A percentile compares a stretch with the other conserved stretches of the same genome.
These are phyloP conservation scores for Marronus borbonicus DNA, from an alignment of 2,888 invertebrate genomes.

Conservation along the genomic window DNA sequence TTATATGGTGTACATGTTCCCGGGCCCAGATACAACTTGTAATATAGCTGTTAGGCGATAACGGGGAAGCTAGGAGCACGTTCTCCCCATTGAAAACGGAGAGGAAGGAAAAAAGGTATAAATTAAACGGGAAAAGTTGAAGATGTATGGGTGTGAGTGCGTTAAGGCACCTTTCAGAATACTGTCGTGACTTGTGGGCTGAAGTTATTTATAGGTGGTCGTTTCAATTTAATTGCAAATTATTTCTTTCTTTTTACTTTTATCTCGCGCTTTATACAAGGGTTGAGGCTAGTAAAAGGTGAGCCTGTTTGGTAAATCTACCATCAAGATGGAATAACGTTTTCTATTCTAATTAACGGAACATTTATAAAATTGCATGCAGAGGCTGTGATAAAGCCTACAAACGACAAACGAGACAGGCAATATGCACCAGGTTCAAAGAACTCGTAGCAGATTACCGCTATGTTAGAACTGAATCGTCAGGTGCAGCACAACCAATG, in stretches of 20 bases:
- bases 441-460: too few relatives aligned
- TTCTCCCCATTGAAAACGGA: conserved; percentile 25
- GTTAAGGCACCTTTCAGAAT: conserved; percentile 3
- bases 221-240: conserved; percentile 40
- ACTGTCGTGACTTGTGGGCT: conserved; percentile 19
- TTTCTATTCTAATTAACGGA: too few relatives aligned
- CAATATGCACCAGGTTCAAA: too few relatives aligned
- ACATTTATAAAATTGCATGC: too few relatives aligned
- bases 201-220: conserved; percentile 27
- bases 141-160: conserved; percentile 12
- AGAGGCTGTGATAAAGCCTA: too few relatives aligned
- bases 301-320: too few relatives aligned
- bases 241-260: conserved; percentile 23
- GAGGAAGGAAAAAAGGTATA: conserved; percentile 38
- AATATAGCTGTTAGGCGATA: conserved; percentile 47
- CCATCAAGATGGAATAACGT: too few relatives aligned
- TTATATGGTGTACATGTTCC: conserved; percentile 7
- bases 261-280: not conserved
- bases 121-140: conserved; percentile 23
- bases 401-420: too few relatives aligned
- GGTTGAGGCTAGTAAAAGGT: not conserved
- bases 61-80: conserved; percentile 36
- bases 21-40: conserved; percentile 40
- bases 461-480: too few relatives aligned
- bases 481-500: too few relatives aligned